A percentile compares a stretch with the other conserved stretches of the same genome.
Evolutionary conservation across 2,888 invertebrate species (phyloP).

Genomic region (Yponomeuta malinellus): DNA sequence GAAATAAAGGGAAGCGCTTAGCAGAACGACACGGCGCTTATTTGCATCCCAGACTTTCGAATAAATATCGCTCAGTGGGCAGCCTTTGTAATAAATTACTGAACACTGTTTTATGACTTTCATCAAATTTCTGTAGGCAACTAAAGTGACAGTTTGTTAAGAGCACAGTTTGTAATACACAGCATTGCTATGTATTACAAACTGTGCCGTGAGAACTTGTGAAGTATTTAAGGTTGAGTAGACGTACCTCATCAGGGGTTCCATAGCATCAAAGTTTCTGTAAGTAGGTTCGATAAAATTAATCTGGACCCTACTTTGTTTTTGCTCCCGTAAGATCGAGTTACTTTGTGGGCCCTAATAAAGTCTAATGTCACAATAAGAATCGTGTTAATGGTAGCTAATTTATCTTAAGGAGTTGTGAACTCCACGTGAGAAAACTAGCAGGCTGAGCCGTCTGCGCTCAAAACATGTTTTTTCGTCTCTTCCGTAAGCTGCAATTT

Average conservation of each 20-base stretch:
- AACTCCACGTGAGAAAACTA: constrained; percentile 36
- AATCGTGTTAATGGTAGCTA: constrained; percentile 57
- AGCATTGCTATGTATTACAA: constrained; percentile 19
- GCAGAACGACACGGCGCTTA: constrained; percentile 44
- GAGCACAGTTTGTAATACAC: too few relatives aligned
- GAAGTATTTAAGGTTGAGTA: constrained; percentile 1
- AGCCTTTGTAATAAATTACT: constrained; percentile 20
- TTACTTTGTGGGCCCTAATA: constrained; percentile 52
- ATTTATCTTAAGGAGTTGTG: constrained; percentile 33
- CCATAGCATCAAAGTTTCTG: constrained; percentile 12
- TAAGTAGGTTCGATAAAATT: constrained; percentile 34
- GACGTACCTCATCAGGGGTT: not conserved
- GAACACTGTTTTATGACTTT: constrained; percentile 38
- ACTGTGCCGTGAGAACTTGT: constrained; percentile 9
- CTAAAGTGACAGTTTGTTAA: constrained; percentile 23
- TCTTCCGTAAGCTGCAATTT: not conserved
- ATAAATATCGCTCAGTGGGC: constrained; percentile 41
- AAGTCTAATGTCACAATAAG: constrained; percentile 58
- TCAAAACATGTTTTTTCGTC: constrained; percentile 6
- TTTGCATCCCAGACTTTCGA: constrained; percentile 51
- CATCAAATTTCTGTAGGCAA: constrained; percentile 27
- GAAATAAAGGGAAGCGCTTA: constrained; percentile 50
- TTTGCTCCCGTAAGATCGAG: constrained; percentile 41
- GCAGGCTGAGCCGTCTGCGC: constrained; percentile 25
- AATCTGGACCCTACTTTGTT: constrained; percentile 40